phyloP scores from a whole-genome alignment of 2,888 invertebrate species.

The Thysanoteuthis rhombus region DNA sequence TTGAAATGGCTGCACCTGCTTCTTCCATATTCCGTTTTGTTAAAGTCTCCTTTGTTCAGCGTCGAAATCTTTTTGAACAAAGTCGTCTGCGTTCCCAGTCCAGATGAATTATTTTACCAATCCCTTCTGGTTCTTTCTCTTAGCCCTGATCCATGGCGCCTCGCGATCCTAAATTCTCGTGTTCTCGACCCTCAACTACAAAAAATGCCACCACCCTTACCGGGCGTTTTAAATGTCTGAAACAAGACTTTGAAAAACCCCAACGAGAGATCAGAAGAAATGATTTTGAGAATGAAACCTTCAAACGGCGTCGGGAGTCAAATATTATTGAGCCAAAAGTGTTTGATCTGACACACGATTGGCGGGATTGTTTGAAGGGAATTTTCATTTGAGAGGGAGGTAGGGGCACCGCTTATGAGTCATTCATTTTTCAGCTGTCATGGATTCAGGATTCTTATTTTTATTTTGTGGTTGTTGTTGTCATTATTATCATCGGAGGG shows the following conservation, averaged over 20 bases:
- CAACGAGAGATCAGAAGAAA: not conserved
- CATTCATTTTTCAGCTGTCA: not conserved
- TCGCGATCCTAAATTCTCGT: not conserved
- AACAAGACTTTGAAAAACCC: not conserved
- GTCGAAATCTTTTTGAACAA: not conserved
- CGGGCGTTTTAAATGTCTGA: not conserved
- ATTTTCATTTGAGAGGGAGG: not conserved
- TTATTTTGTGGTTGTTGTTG: not conserved
- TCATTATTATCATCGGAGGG: not conserved
- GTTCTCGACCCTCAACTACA: not conserved
- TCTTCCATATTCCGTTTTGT: no score
- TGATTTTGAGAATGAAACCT: not conserved
- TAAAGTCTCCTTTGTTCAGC: no score
- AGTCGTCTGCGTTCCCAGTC: not conserved
- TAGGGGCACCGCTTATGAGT: not conserved
- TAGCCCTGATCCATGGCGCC: not conserved
- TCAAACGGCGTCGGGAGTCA: not conserved
- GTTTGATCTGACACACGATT: slow-evolving; percentile 1
- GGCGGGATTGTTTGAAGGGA: not conserved
- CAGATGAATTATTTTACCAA: not conserved
- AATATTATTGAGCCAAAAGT: not conserved
- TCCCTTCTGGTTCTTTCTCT: not conserved
- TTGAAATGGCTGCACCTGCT: no score
- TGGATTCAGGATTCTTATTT: not conserved
- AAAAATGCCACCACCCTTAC: not conserved